Percentiles rank a stretch among this genome's conserved stretches.
phyloP scores from a whole-genome alignment of 37 sponge, comb jelly and placozoan species.

The Beroe forskalii region DNA sequence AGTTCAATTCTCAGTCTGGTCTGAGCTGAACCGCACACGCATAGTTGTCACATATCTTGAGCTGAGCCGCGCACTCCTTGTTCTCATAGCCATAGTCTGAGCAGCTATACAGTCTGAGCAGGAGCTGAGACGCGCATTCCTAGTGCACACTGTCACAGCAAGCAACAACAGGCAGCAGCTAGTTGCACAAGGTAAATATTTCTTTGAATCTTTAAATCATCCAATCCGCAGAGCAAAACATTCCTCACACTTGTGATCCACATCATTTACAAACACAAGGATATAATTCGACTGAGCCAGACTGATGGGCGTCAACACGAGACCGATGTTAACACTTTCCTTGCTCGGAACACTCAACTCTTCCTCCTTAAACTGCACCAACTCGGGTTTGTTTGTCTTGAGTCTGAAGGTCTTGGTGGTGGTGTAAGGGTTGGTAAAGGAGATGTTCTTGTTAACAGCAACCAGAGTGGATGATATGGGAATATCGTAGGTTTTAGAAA shows the following conservation, averaged over 20 bases:
- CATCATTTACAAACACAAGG: constrained; percentile 26
- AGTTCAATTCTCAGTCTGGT: too few relatives aligned
- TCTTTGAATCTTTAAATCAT: too few relatives aligned
- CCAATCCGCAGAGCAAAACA: constrained; percentile 43
- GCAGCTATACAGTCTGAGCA: too few relatives aligned
- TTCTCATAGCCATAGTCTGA: too few relatives aligned
- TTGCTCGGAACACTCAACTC: constrained; percentile 18
- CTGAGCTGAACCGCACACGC: too few relatives aligned
- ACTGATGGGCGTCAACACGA: neutral
- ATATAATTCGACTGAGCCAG: constrained; percentile 5
- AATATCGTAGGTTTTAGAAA: constrained; percentile 11
- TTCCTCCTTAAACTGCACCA: constrained; percentile 21
- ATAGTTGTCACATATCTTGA: too few relatives aligned
- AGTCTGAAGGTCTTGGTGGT: neutral
- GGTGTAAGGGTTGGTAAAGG: constrained; percentile 29
- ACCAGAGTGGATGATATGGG: neutral
- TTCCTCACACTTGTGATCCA: constrained; percentile 37
- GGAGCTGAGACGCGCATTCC: too few relatives aligned
- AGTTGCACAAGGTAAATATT: too few relatives aligned
- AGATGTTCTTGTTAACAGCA: constrained; percentile 7
- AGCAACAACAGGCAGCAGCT: too few relatives aligned
- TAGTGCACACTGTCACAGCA: too few relatives aligned
- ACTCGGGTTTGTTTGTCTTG: constrained; percentile 24
- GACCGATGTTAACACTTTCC: constrained; percentile 26
- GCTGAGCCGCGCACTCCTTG: too few relatives aligned